phyloP scores from a whole-genome alignment of 2,113 vertebrate genomes.

The Apistogramma diplotaenia region DNA sequence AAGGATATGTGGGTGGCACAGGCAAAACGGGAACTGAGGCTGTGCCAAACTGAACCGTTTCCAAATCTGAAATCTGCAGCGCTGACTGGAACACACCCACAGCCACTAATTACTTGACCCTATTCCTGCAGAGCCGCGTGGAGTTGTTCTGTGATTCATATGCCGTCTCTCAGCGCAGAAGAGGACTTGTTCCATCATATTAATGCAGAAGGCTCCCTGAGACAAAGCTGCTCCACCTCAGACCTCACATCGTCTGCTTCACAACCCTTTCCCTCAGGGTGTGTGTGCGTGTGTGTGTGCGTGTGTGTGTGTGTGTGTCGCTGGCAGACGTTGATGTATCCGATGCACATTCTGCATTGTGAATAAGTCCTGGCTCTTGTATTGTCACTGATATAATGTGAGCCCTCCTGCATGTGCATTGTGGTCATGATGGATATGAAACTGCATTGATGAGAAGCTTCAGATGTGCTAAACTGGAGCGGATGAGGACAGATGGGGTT shows the following conservation, averaged over 20 bases:
- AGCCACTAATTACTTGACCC: slow-evolving; percentile 28
- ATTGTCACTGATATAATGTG: slow-evolving; percentile 64
- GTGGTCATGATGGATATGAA: slow-evolving; percentile 28
- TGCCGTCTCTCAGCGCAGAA: background rate
- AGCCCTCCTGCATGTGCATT: background rate
- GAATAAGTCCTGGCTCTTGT: slow-evolving; percentile 29
- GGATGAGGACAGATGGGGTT: background rate
- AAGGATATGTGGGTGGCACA: slow-evolving; percentile 69
- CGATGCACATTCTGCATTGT: slow-evolving; percentile 40
- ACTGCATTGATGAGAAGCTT: background rate
- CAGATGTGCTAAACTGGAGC: background rate
- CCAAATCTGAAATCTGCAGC: slow-evolving; percentile 63
- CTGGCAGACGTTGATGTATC: slow-evolving; percentile 18
- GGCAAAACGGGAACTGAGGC: slow-evolving; percentile 34
- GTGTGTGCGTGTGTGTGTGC: too few relatives aligned
- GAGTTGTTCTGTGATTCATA: background rate
- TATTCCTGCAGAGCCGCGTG: slow-evolving; percentile 14
- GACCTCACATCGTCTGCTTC: slow-evolving; percentile 29
- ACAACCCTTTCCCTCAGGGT: slow-evolving; percentile 35
- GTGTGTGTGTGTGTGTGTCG: background rate
- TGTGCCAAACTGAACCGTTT: slow-evolving; percentile 64
- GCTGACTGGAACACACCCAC: slow-evolving; percentile 42
- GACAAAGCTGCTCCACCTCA: slow-evolving; percentile 49
- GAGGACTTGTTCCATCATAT: slow-evolving; percentile 21
- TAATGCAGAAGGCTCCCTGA: slow-evolving; percentile 30